Base-by-base conservation (phyloP, 2,888 invertebrate species). In the Drosophila kanekoi region DNA sequence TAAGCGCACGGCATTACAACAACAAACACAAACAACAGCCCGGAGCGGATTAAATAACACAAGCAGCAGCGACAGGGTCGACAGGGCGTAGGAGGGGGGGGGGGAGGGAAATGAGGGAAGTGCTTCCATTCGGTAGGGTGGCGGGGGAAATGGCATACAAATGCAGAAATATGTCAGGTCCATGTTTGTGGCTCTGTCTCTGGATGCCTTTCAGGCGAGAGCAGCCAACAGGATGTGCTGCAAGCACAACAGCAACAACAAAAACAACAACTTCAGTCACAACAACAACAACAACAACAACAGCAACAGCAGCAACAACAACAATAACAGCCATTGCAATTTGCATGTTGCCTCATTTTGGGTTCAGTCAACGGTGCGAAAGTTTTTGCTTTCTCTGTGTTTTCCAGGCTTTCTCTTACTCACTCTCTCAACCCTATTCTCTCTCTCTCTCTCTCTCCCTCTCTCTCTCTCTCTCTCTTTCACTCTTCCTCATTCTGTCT, bases 1-100 rank as follows among this genome's bases (percentile, higher is more conserved):
- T 62, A 84, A 87, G 82, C 81, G 72, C 38, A 35, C 52, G 66
- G 65, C 71, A 79, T 87, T 79, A 72, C 82, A 82, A 54, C 66
- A 45, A 18, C 10, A 43, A 20, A 14, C 35, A 23, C 41, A 59
- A 56, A 53, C 58, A 51, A 38, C 49, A 45, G 41, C 38, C 62
- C 48, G 43, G 56, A 62, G 58, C 58, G 60, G 65, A 75, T 69
- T 63, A 61, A 64, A 57, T 52, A 67, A 63, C 61, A 38, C 69
- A 71, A 79, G 64, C 56, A 61, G 40, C 38, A 28, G 20, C n/a
- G 38, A 9, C 20, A 20, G 45, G 16, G n/a, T 10, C 11, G 10
- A 43, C 20, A 10, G 6, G 1, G 23, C 18, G 0, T n/a, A n/a
- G 9, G 4, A 44, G 49, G n/a, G 3, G n/a, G n/a, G 1, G 23